phyloP scores from a whole-genome alignment of 1,140 invertebrate genomes.

The Diorhabda sublineata region DNA sequence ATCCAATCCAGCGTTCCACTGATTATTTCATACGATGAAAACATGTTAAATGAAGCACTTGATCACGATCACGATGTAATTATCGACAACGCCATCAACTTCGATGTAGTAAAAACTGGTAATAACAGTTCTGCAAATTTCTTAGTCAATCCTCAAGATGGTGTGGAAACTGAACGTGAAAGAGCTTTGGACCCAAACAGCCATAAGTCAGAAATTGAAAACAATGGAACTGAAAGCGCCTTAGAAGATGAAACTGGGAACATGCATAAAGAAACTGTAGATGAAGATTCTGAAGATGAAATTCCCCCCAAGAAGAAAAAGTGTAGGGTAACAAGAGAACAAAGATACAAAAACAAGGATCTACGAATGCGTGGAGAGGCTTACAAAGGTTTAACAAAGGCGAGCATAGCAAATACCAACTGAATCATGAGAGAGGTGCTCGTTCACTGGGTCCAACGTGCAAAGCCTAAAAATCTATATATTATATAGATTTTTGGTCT shows the following conservation, averaged over 20 bases:
- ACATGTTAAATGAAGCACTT: no score
- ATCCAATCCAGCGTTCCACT: no score
- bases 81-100: neutral
- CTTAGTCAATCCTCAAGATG: neutral
- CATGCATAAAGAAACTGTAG: neutral
- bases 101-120: neutral
- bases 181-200: neutral
- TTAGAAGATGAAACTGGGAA: neutral
- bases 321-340: neutral
- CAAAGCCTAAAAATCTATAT: no score
- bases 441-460: neutral
- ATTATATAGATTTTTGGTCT: no score
- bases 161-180: neutral
- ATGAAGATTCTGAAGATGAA: neutral
- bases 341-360: neutral
- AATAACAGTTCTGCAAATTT: neutral
- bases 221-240: neutral
- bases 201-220: neutral
- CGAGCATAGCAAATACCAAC: neutral
- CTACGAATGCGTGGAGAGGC: conserved; percentile 1
- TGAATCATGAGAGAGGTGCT: neutral
- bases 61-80: neutral
- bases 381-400: neutral
- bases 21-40: no score
- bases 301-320: neutral